phyloP scores from a whole-genome alignment of 2,797 vertebrate genomes.

The Rhinophrynus dorsalis region DNA sequence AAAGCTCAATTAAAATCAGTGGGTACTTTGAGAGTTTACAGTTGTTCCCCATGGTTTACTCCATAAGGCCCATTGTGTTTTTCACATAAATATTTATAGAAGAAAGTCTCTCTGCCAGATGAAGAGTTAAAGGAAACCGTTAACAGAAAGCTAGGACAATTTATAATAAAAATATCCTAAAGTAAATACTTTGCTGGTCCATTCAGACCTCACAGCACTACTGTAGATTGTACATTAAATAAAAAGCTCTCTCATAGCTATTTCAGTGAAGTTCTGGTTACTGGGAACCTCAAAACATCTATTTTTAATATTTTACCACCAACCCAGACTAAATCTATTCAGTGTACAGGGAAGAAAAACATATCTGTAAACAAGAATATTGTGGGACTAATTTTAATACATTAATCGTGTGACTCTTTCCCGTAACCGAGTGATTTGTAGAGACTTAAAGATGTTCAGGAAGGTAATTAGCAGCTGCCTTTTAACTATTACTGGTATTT shows the following conservation, averaged over 20 bases:
- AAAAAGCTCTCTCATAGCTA: slow-evolving; percentile 15
- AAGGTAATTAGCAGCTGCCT: slow-evolving; percentile 34
- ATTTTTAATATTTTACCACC: slow-evolving; percentile 13
- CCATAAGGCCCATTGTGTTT: too few species aligned
- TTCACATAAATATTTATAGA: too few species aligned
- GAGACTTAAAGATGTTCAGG: slow-evolving; percentile 2
- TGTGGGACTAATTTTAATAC: not conserved
- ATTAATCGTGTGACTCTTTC: slow-evolving; percentile 14
- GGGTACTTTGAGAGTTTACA: too few species aligned
- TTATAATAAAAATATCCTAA: too few species aligned
- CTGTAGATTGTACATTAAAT: not conserved
- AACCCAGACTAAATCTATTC: slow-evolving; percentile 10
- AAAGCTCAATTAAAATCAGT: too few species aligned
- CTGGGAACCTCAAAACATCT: not conserved
- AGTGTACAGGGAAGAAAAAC: slow-evolving; percentile 1
- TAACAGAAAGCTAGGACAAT: too few species aligned
- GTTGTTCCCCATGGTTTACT: too few species aligned
- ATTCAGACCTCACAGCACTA: not conserved
- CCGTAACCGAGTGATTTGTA: slow-evolving; percentile 30
- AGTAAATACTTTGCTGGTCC: too few species aligned
- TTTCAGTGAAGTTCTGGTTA: not conserved
- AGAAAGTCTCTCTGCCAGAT: too few species aligned
- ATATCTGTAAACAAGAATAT: slow-evolving; percentile 22
- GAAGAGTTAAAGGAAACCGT: too few species aligned
- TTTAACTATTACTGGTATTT: slow-evolving; percentile 41